These are phyloP conservation scores for Montipora sp. DNA, from an alignment of 64 coral and sea anemone species.

Conservation along the genomic window DNA sequence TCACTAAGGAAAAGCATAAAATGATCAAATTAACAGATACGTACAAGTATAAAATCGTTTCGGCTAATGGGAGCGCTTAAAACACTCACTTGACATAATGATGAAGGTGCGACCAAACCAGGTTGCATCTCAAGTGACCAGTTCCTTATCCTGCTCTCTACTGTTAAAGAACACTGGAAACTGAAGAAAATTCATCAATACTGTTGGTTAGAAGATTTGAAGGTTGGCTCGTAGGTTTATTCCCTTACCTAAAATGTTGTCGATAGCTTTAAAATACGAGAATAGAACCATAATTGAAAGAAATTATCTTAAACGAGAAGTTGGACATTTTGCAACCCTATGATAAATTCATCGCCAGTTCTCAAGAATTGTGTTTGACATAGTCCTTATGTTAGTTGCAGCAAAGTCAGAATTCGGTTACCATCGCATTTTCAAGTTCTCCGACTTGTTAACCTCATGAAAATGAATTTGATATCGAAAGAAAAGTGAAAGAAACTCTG, in stretches of 20 bases:
- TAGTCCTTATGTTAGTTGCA: no score
- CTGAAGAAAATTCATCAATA: no score
- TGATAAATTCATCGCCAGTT: not conserved
- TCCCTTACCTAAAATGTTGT: not conserved
- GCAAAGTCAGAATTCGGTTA: no score
- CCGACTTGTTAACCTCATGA: not conserved
- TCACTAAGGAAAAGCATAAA: not conserved
- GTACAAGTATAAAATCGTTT: not conserved
- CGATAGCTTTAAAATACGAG: not conserved
- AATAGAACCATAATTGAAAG: not conserved
- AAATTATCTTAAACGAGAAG: not conserved
- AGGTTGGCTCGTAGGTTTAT: not conserved
- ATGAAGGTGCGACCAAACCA: not conserved
- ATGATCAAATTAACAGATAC: conserved; percentile 28
- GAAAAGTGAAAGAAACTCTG: no score
- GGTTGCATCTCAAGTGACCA: not conserved
- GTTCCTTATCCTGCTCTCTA: no score
- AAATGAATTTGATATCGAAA: no score
- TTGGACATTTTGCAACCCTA: not conserved
- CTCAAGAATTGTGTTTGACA: not conserved
- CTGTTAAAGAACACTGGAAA: no score
- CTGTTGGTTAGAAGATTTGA: not conserved
- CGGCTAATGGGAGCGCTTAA: not conserved
- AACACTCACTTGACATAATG: not conserved
- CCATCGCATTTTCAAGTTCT: not conserved